These are phyloP conservation scores for Drosophila parvula DNA, from an alignment of 1,140 invertebrate genomes.

Conservation along the genomic window DNA sequence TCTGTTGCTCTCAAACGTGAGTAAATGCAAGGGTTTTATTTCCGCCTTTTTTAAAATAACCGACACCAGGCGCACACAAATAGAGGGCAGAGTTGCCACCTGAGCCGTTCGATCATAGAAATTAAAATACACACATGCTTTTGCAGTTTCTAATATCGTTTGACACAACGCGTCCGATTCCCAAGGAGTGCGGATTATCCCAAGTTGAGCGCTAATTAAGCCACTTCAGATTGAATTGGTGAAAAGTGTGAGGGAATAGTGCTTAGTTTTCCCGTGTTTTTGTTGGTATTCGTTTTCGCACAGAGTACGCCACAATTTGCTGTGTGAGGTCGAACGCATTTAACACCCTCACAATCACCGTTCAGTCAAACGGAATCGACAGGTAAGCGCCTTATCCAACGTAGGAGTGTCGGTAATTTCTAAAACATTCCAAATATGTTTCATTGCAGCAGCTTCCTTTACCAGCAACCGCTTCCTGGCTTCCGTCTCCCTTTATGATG, in stretches of 20 bases:
- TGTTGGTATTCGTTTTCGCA: constrained; percentile 9
- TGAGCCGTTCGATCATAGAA: constrained; percentile 62
- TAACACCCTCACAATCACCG: constrained; percentile 38
- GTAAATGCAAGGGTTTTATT: not conserved
- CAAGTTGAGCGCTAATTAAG: not conserved
- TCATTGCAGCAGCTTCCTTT: constrained; percentile 5
- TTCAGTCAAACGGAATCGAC: constrained; percentile 18
- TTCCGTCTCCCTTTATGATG: constrained; percentile 14
- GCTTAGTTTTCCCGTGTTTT: not conserved
- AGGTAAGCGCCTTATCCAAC: constrained; percentile 37
- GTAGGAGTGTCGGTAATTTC: not conserved
- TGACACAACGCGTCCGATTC: constrained; percentile 24
- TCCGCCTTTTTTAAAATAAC: constrained; percentile 69
- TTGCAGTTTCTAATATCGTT: constrained; percentile 58
- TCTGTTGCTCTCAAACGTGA: too few species aligned
- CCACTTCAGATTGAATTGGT: not conserved
- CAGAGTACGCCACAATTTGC: constrained; percentile 23
- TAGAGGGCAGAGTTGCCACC: constrained; percentile 66
- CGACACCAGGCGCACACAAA: constrained; percentile 29
- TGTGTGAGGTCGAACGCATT: constrained; percentile 46
- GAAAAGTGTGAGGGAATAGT: constrained; percentile 12
- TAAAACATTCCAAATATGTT: not conserved
- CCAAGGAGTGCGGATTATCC: constrained; percentile 10
- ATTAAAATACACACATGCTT: constrained; percentile 65
- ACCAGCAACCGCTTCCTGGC: constrained; percentile 20